A percentile compares a stretch with the other conserved stretches of the same genome.
Evolutionary conservation across 2,113 vertebrate species (phyloP).

Genomic region (Oreochromis tanganicae): DNA sequence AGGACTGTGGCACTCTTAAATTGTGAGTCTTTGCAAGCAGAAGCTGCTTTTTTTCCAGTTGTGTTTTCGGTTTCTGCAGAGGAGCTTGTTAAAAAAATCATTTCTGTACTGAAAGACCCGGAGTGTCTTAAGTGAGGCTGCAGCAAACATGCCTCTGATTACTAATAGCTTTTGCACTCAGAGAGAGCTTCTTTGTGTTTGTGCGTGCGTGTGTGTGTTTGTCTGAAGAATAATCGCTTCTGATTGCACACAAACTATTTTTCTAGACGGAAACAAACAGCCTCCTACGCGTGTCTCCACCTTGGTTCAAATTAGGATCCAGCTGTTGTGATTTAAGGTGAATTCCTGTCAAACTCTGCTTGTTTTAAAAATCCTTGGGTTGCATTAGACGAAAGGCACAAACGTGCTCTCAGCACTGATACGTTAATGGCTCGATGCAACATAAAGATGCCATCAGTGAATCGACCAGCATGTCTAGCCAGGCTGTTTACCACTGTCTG

Average conservation of each 20-base stretch:
- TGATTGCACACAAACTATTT: background rate
- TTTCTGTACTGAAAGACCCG: background rate
- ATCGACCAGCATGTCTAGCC: background rate
- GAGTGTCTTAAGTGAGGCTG: background rate
- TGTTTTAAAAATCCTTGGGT: background rate
- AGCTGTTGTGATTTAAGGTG: background rate
- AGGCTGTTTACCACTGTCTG: background rate
- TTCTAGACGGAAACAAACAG: background rate
- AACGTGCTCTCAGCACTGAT: background rate
- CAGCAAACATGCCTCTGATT: slow-evolving; percentile 8
- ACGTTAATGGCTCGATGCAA: background rate
- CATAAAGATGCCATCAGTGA: background rate
- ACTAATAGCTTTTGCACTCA: background rate
- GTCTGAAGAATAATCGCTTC: background rate
- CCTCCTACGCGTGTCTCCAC: background rate
- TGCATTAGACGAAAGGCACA: rapidly evolving
- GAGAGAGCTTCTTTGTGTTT: background rate
- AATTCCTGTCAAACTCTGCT: background rate
- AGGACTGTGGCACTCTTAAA: background rate
- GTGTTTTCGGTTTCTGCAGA: background rate
- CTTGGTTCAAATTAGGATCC: background rate
- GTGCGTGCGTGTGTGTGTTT: background rate
- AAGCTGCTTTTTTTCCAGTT: background rate
- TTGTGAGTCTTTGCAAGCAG: background rate
- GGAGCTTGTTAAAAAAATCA: background rate